A percentile compares a stretch with the other conserved stretches of the same genome.
phyloP scores from a whole-genome alignment of 2,797 vertebrate genomes.

The Streptopelia turtur region DNA sequence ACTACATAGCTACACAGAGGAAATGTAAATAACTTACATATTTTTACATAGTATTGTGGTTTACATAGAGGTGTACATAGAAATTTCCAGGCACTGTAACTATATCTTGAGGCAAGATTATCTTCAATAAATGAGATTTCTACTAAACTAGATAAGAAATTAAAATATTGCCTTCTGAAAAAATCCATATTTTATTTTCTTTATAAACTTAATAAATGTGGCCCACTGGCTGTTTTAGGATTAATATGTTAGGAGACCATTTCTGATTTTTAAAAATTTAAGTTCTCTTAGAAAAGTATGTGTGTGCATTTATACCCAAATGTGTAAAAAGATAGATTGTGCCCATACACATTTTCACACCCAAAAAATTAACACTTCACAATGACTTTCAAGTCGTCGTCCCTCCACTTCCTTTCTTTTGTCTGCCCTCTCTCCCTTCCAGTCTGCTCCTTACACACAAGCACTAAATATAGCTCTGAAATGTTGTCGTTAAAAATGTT shows the following conservation, averaged over 20 bases:
- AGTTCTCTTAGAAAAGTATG: background rate
- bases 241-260: background rate
- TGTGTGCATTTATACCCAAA: background rate
- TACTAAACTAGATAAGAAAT: background rate
- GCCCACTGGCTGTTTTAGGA: background rate
- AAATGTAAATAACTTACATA: background rate
- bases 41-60: background rate
- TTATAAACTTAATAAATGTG: background rate
- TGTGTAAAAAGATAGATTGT: background rate
- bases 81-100: background rate
- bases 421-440: background rate
- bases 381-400: background rate
- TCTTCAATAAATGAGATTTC: background rate
- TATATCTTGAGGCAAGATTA: background rate
- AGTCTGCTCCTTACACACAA: background rate
- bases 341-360: background rate
- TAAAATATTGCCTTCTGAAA: background rate
- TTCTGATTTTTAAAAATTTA: background rate
- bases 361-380: background rate
- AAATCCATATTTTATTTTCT: background rate
- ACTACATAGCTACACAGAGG: background rate
- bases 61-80: background rate
- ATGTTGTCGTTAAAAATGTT: constrained; percentile 24
- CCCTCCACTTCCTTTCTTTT: background rate
- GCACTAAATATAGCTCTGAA: constrained; percentile 13